These are phyloP conservation scores for Larimichthys polyactis DNA, from an alignment of 2,113 vertebrate genomes.

Conservation along the genomic window DNA sequence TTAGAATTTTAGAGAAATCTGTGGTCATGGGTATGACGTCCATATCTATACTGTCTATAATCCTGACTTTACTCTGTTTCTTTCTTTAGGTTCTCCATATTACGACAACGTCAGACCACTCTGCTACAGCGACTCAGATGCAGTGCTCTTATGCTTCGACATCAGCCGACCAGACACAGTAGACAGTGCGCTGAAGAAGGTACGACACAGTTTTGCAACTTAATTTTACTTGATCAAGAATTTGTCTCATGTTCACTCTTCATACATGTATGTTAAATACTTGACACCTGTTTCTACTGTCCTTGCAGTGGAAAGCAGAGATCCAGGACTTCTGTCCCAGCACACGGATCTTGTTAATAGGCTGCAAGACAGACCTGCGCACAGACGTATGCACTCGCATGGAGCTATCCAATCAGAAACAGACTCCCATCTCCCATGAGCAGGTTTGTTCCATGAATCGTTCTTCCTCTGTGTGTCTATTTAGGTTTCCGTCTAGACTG, in stretches of 20 bases:
- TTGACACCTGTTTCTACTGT: not conserved
- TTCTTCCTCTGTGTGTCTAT: not conserved
- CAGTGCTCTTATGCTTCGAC: slow-evolving; percentile 94
- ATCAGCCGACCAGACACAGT: slow-evolving; percentile 93
- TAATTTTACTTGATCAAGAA: too few species aligned
- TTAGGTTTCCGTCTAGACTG: not conserved
- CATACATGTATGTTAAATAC: not conserved
- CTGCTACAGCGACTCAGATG: slow-evolving; percentile 96
- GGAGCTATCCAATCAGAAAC: slow-evolving; percentile 95
- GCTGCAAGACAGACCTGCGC: slow-evolving; percentile 94
- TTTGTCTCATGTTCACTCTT: not conserved
- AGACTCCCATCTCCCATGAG: slow-evolving; percentile 91
- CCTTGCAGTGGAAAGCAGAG: slow-evolving; percentile 92
- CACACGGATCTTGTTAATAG: slow-evolving; percentile 92
- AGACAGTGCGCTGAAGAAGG: slow-evolving; percentile 93
- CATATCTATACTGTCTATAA: too few species aligned
- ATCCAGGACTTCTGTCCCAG: slow-evolving; percentile 94
- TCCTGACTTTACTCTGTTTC: not conserved
- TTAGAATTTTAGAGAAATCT: too few species aligned
- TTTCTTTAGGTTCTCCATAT: slow-evolving; percentile 90
- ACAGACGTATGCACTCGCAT: slow-evolving; percentile 96
- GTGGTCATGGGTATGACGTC: too few species aligned
- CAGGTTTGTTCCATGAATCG: slow-evolving; percentile 84
- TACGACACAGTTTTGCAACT: slow-evolving; percentile 43
- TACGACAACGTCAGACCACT: slow-evolving; percentile 97